Evolutionary conservation across 1,140 invertebrate species (phyloP).

Genomic region (Polypedilum pembai): DNA sequence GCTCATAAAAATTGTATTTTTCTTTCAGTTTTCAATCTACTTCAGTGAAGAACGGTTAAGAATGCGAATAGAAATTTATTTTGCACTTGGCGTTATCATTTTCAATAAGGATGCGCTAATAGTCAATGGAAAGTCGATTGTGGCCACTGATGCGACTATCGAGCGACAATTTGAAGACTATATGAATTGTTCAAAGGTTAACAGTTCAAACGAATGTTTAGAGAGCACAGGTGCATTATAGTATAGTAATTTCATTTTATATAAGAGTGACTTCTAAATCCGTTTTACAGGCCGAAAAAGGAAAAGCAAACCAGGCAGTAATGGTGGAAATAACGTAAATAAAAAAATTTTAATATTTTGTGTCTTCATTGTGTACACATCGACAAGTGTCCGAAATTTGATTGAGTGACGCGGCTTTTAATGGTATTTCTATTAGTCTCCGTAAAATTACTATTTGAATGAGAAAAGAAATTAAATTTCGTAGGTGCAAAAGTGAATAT

Average conservation of each 20-base stretch:
- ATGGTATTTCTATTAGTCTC: too few relatives aligned
- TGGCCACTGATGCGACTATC: not conserved
- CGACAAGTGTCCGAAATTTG: too few relatives aligned
- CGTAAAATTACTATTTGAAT: too few relatives aligned
- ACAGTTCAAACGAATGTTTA: not conserved
- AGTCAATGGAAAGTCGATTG: not conserved
- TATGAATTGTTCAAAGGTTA: not conserved
- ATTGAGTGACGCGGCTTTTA: too few relatives aligned
- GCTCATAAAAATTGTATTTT: not conserved
- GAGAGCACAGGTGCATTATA: not conserved
- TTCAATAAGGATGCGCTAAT: not conserved
- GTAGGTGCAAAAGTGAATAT: too few relatives aligned
- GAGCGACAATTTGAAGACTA: not conserved
- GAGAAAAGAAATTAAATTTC: too few relatives aligned
- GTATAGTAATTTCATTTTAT: not conserved
- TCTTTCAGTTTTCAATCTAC: slow-evolving; percentile 6
- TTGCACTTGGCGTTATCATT: not conserved
- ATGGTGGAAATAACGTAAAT: not conserved
- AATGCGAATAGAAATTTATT: slow-evolving; percentile 14
- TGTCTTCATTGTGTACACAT: too few relatives aligned
- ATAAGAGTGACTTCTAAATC: too few relatives aligned
- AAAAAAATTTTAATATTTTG: not conserved
- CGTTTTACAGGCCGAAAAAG: not conserved
- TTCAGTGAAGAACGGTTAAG: not conserved
- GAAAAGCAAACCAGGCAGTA: not conserved